Evolutionary conservation across 2,113 vertebrate genomes (phyloP).

Genomic region (Salminus brasiliensis): DNA sequence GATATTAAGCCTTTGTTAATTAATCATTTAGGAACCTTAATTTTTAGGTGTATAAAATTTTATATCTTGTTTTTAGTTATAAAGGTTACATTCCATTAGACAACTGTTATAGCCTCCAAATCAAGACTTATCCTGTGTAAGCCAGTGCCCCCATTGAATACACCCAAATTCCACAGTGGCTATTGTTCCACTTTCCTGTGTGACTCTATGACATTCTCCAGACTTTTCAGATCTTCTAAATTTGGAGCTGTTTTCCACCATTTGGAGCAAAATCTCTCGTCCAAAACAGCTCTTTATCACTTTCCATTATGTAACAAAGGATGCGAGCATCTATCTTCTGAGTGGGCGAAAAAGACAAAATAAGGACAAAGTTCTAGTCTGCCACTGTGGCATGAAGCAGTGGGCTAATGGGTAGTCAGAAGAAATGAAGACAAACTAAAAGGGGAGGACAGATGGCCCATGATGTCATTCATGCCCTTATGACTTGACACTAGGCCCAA

Average conservation of each 20-base stretch:
- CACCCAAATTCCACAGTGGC: conserved; percentile 33
- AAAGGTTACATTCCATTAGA: neutral
- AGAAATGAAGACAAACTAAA: neutral
- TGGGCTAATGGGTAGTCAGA: neutral
- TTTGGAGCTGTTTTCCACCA: conserved; percentile 47
- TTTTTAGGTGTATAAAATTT: too few species aligned
- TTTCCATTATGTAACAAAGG: conserved; percentile 42
- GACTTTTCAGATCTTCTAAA: conserved; percentile 43
- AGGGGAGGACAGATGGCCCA: neutral
- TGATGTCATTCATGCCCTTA: conserved; percentile 11
- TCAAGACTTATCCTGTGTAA: neutral
- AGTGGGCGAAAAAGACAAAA: conserved; percentile 23
- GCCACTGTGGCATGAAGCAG: neutral
- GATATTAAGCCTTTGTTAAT: too few species aligned
- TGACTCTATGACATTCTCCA: conserved; percentile 44
- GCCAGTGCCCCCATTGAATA: neutral
- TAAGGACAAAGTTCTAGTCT: neutral
- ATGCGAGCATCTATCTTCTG: conserved; percentile 10
- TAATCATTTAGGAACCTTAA: too few species aligned
- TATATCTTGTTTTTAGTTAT: neutral
- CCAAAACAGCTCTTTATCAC: conserved; percentile 36
- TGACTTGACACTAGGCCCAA: neutral
- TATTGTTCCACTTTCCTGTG: conserved; percentile 38
- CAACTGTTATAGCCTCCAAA: neutral
- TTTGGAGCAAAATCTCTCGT: conserved; percentile 16